Percentiles rank a stretch among this genome's conserved stretches.
These are phyloP conservation scores for Hemibagrus guttatus DNA, from an alignment of 2,797 vertebrate genomes.

Conservation along the genomic window DNA sequence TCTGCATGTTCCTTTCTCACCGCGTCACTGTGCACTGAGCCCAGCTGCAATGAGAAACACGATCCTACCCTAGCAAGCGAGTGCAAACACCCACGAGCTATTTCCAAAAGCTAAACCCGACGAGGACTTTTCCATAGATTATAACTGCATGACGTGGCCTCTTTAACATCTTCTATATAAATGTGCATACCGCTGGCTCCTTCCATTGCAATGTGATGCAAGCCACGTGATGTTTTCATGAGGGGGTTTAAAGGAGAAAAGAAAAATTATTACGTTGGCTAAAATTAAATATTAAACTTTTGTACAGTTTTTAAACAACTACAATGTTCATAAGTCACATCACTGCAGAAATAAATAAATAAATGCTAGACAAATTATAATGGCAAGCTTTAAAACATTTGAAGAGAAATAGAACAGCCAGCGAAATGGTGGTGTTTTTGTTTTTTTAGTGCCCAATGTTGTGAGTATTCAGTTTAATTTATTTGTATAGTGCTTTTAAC, in stretches of 20 bases:
- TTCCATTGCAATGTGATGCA: background rate
- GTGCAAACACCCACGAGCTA: slow-evolving; percentile 17
- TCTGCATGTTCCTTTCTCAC: slow-evolving; percentile 15
- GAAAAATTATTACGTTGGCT: background rate
- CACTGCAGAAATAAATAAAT: background rate
- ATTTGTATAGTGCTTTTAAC: too few relatives aligned
- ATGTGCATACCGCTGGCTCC: background rate
- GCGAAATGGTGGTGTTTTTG: background rate
- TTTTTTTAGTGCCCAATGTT: background rate
- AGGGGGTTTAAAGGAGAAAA: background rate
- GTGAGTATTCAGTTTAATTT: too few relatives aligned
- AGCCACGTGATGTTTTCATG: background rate
- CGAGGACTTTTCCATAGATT: background rate
- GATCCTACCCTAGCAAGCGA: slow-evolving; percentile 19
- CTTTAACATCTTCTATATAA: background rate
- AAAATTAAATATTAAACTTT: background rate
- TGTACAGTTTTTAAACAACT: background rate
- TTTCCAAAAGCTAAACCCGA: slow-evolving; percentile 34
- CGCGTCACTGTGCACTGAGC: background rate
- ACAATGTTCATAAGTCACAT: background rate
- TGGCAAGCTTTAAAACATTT: background rate
- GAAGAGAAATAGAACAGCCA: background rate
- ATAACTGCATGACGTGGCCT: background rate
- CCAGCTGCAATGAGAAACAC: slow-evolving; percentile 38
- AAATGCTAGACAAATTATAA: background rate